phyloP scores from a whole-genome alignment of 2,888 invertebrate species.

The Agonum fuliginosum region DNA sequence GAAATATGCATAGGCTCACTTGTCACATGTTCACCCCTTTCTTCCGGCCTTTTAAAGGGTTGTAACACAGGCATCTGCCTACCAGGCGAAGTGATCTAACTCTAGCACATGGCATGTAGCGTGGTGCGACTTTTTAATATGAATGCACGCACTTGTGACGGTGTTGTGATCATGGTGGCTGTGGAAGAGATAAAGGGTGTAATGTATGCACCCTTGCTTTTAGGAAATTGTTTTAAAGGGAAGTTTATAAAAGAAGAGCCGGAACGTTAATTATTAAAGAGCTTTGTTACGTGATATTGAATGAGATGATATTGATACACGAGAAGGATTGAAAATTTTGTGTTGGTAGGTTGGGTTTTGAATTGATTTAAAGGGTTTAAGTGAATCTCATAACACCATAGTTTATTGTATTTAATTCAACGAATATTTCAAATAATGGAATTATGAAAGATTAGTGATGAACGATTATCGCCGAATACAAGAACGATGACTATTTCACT shows the following conservation, averaged over 20 bases:
- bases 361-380: too few species aligned
- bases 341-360: too few species aligned
- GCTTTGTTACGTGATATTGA: neutral
- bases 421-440: too few species aligned
- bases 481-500: too few species aligned
- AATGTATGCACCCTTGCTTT: constrained; percentile 45
- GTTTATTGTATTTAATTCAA: too few species aligned
- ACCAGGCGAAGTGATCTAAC: neutral
- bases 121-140: constrained; percentile 21
- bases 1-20: constrained; percentile 39
- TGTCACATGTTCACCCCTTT: constrained; percentile 33
- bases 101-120: constrained; percentile 9
- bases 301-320: too few species aligned
- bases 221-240: constrained; percentile 19
- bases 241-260: constrained; percentile 2
- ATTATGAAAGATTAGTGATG: too few species aligned
- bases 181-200: constrained; percentile 24
- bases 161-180: neutral
- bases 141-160: constrained; percentile 14
- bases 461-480: too few species aligned
- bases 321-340: too few species aligned
- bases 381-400: too few species aligned
- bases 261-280: constrained; percentile 15
- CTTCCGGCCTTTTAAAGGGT: constrained; percentile 15
- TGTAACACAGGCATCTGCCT: constrained; percentile 11